A percentile compares a stretch with the other conserved stretches of the same genome.
Conservation (phyloP, 2,113 vertebrate genomes). For the Polypterus bichir region DNA sequence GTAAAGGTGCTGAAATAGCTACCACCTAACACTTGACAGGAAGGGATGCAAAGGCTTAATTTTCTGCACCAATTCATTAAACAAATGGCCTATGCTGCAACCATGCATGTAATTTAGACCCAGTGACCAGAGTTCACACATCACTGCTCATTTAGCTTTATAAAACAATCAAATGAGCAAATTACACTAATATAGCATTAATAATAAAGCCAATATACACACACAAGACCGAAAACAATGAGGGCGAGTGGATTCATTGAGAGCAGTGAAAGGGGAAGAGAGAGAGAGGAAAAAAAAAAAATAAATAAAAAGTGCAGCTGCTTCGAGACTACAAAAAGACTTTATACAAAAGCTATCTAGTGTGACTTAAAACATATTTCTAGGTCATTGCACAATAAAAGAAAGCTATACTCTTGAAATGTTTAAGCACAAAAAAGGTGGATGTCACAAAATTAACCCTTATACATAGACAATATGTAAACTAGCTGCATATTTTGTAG, state of each 20-base stretch:
- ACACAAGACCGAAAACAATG: constrained; percentile 1
- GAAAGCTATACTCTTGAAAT: no score
- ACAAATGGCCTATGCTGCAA: neutral
- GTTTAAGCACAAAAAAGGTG: no score
- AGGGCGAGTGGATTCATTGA: constrained; percentile 16
- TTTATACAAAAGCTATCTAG: no score
- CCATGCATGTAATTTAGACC: neutral
- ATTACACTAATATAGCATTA: constrained; percentile 5
- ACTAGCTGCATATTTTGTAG: no score
- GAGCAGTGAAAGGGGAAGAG: constrained; percentile 29
- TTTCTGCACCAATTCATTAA: constrained; percentile 2
- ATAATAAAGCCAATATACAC: neutral
- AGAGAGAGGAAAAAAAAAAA: constrained; percentile 20
- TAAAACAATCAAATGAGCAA: constrained; percentile 1
- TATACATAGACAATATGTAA: no score
- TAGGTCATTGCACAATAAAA: no score
- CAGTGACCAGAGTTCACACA: neutral
- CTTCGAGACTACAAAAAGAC: constrained; percentile 4
- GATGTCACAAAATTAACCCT: no score
- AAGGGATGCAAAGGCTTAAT: neutral
- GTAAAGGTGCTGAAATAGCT: no score
- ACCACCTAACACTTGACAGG: no score
- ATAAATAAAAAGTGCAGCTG: neutral
- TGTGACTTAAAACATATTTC: no score
- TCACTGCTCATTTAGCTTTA: neutral